These are phyloP conservation scores for Frankliniella fusca DNA, from an alignment of 2,888 invertebrate genomes.

Conservation along the genomic window DNA sequence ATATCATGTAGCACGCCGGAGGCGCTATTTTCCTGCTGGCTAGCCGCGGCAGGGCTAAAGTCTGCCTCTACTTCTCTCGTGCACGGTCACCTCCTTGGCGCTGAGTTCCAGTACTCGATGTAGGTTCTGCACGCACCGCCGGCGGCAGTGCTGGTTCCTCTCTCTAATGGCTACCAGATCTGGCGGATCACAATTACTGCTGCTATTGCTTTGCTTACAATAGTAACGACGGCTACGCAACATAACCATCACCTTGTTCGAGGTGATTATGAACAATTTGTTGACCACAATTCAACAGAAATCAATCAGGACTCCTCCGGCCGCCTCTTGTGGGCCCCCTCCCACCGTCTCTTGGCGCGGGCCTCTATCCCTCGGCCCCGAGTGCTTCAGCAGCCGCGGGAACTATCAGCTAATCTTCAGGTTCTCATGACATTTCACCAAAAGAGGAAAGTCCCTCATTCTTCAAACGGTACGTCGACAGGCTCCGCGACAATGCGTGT, in stretches of 20 bases:
- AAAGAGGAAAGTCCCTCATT: constrained; percentile 26
- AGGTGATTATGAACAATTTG: background rate
- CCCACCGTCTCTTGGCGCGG: background rate
- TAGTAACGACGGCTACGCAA: constrained; percentile 4
- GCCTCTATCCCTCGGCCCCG: background rate
- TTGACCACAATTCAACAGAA: background rate
- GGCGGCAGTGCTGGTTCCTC: constrained; percentile 7
- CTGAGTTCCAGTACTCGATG: background rate
- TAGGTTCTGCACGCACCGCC: background rate
- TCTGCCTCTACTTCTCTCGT: background rate
- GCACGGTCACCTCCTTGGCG: background rate
- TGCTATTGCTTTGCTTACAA: background rate
- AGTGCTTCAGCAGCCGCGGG: background rate
- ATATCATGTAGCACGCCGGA: background rate
- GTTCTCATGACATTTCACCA: background rate
- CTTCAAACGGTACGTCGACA: background rate
- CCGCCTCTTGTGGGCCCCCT: background rate
- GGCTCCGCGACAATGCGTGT: constrained; percentile 25
- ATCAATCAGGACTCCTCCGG: background rate
- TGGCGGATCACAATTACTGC: constrained; percentile 29
- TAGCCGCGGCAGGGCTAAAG: background rate
- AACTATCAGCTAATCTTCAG: constrained; percentile 20
- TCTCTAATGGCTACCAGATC: background rate
- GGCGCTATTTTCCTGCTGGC: background rate
- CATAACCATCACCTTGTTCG: constrained; percentile 22